These are phyloP conservation scores for Ormyrus nitidulus DNA, from an alignment of 2,888 invertebrate species.

Conservation along the genomic window DNA sequence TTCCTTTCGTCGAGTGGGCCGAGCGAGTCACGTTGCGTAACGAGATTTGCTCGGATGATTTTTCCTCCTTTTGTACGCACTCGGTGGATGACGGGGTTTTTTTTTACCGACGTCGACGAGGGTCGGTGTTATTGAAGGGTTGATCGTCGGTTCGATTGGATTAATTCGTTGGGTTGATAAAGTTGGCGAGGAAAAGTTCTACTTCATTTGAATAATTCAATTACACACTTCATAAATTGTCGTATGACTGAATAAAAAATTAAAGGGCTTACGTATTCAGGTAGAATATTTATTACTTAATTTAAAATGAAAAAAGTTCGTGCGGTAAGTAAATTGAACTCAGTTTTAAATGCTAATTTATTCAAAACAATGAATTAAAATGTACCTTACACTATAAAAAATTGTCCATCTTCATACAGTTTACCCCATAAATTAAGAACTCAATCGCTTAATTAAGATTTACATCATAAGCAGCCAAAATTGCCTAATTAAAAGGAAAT, in stretches of 20 bases:
- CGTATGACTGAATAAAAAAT: neutral
- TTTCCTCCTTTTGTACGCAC: neutral
- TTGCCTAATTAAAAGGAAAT: too few species aligned
- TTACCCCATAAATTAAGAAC: too few species aligned
- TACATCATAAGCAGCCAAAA: too few species aligned
- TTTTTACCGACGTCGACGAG: neutral
- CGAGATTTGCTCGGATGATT: conserved; percentile 36
- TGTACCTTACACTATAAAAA: too few species aligned
- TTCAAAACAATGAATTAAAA: too few species aligned
- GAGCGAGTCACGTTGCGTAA: conserved; percentile 23
- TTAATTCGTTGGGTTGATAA: neutral
- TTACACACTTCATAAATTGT: neutral
- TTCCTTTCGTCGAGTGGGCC: conserved; percentile 13
- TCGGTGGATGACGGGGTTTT: neutral
- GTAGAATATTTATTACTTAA: conserved; percentile 6
- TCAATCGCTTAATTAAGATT: too few species aligned
- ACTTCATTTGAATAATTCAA: conserved; percentile 20
- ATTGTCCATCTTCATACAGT: too few species aligned
- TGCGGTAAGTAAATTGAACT: neutral
- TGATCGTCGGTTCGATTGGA: conserved; percentile 1
- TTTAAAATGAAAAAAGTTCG: neutral
- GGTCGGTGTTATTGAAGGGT: conserved; percentile 8
- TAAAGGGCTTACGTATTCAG: too few species aligned
- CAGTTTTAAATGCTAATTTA: too few species aligned
- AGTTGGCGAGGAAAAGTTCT: neutral